phyloP scores from a whole-genome alignment of 2,888 invertebrate species.

The Drosophila diplacantha region DNA sequence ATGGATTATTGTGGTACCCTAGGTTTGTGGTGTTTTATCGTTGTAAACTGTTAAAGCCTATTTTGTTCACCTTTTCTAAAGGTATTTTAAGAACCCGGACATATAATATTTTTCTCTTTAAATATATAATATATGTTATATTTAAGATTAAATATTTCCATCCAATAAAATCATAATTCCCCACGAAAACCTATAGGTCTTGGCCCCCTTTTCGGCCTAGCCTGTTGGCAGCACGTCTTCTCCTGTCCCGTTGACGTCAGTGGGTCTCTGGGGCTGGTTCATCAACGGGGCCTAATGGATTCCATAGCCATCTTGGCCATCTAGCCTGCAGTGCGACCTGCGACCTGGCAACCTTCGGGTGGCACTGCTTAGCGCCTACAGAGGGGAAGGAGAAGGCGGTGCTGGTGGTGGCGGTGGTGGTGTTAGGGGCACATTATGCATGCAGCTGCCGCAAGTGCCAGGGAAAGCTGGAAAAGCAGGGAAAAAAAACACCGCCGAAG shows the following conservation, averaged over 20 bases:
- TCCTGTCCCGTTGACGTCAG: slow-evolving; percentile 27
- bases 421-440: slow-evolving; percentile 60
- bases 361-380: neutral
- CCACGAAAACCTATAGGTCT: neutral
- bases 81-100: neutral
- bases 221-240: slow-evolving; percentile 6
- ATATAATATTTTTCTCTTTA: neutral
- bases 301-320: slow-evolving; percentile 18
- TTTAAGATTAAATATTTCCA: neutral
- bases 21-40: too few relatives aligned
- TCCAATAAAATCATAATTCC: neutral
- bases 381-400: neutral
- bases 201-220: neutral
- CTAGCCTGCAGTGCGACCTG: slow-evolving; percentile 47
- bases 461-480: slow-evolving; percentile 2
- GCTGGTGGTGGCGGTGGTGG: slow-evolving; percentile 11
- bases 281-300: slow-evolving; percentile 35
- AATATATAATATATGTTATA: neutral
- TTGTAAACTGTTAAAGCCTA: too few relatives aligned
- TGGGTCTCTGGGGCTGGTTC: slow-evolving; percentile 17
- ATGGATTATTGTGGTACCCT: too few relatives aligned
- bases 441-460: slow-evolving; percentile 60
- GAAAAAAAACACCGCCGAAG: slow-evolving; percentile 22
- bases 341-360: slow-evolving; percentile 23
- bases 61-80: too few relatives aligned